A percentile compares a stretch with the other conserved stretches of the same genome.
Conservation (phyloP, 2,797 vertebrate genomes). For the Gymnodraco acuticeps region DNA sequence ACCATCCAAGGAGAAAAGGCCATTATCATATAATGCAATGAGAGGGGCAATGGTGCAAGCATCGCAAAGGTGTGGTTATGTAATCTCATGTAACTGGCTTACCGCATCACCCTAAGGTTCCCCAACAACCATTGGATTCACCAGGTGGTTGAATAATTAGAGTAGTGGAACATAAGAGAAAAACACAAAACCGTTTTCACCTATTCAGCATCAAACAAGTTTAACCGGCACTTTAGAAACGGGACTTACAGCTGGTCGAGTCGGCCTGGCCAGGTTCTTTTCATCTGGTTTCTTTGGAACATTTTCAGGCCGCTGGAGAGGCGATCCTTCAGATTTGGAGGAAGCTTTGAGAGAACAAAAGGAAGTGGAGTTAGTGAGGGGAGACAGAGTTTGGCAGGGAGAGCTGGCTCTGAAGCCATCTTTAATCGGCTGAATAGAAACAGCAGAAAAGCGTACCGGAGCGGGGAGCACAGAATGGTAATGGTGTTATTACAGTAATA, state of each 20-base stretch:
- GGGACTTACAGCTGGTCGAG: conserved; percentile 90
- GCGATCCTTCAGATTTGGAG: conserved; percentile 90
- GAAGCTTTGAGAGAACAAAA: conserved; percentile 80
- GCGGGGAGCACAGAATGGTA: neutral
- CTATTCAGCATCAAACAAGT: conserved; percentile 28
- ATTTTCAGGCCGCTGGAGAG: conserved; percentile 87
- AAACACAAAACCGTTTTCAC: conserved; percentile 42
- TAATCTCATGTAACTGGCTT: conserved; percentile 76
- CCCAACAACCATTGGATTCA: conserved; percentile 69
- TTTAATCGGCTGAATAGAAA: neutral
- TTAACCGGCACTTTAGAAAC: neutral
- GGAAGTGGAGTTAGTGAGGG: conserved; percentile 29
- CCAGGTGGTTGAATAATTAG: conserved; percentile 51
- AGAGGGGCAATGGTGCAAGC: conserved; percentile 43
- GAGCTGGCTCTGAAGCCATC: neutral
- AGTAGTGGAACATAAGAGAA: conserved; percentile 46
- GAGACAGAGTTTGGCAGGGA: conserved; percentile 4
- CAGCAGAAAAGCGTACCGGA: neutral
- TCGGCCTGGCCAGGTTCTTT: conserved; percentile 87
- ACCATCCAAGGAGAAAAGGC: neutral
- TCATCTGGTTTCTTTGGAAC: conserved; percentile 88
- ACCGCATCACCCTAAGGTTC: conserved; percentile 89
- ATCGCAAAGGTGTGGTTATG: conserved; percentile 44
- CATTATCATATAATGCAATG: conserved; percentile 33
- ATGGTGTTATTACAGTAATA: neutral